Percentiles rank a stretch among this genome's conserved stretches.
These are phyloP conservation scores for Polymixis flavicincta DNA, from an alignment of 2,888 invertebrate species.

Conservation along the genomic window DNA sequence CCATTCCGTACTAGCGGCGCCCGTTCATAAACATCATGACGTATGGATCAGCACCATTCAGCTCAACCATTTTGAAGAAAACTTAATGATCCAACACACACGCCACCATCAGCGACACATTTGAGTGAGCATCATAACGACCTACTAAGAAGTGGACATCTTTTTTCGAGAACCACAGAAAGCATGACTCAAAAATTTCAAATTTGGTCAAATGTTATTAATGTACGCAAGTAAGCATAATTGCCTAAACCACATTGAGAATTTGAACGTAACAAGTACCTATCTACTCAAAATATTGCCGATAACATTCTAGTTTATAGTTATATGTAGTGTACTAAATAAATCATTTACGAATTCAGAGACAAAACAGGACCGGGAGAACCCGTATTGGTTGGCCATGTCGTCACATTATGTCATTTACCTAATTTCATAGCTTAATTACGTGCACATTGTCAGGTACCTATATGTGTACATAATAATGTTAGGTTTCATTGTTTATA, in stretches of 20 bases:
- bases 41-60: too few relatives aligned
- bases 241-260: conserved; percentile 2
- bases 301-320: too few relatives aligned
- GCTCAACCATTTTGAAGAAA: too few relatives aligned
- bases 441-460: neutral
- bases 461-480: neutral
- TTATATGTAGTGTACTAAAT: too few relatives aligned
- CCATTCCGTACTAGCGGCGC: too few relatives aligned
- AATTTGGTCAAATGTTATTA: neutral
- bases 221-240: too few relatives aligned
- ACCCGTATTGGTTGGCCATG: too few relatives aligned
- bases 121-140: too few relatives aligned
- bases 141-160: neutral
- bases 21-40: too few relatives aligned
- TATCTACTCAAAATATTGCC: too few relatives aligned
- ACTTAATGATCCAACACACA: too few relatives aligned
- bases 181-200: neutral
- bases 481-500: neutral
- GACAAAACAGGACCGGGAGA: neutral
- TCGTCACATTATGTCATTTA: neutral
- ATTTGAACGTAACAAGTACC: neutral
- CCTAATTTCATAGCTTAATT: neutral
- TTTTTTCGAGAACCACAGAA: neutral
- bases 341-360: neutral
- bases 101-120: too few relatives aligned